Evolutionary conservation across 2,797 vertebrate species (phyloP), one percentile per base, ranked within the genome.

Genomic region (Falco biarmicus): DNA sequence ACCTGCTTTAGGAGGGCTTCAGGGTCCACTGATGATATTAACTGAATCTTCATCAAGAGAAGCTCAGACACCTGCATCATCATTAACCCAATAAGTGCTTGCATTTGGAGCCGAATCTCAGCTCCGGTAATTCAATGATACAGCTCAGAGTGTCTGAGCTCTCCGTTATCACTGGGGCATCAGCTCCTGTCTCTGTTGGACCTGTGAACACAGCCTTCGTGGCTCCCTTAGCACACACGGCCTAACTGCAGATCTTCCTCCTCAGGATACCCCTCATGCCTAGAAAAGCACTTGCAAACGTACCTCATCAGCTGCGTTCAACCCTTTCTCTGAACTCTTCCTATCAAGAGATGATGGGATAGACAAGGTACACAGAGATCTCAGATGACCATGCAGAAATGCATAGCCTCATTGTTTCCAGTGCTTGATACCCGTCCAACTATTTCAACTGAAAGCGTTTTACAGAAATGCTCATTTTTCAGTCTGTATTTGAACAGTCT

Each of bases 381-480:
- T 75, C 2, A 1, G 61, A 25, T 0, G 0, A 26, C n/a, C 37
- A 13, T 8, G 28, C 24, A 70, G 83, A 94, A 92, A 69, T 16
- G 31, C 48, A 63, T 14, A 78, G 19, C 34, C 45, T 70, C 3
- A 1, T 34, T 32, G 10, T 60, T 82, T 85, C 43, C 63, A 0
- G 0, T 57, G 47, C 37, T 68, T 87, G 50, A 48, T 47, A 77
- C 28, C 17, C 73, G 56, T n/a, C 45, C 65, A 75, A 60, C n/a
- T 60, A 39, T 57, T 89, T 65, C 81, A 85, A 13, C 22, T 22
- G 57, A 41, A 78, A 79, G 21, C 2, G 5, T 50, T 73, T 66
- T 57, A 56, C 9, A 92, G 56, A 90, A 93, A 66, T 32, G 51
- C 4, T 60, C 25, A 80, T 89, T 95, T 96, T 94, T 89, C 91